Base-by-base conservation (phyloP, 1,140 invertebrate genomes). In the Drosophila pseudoobscura region DNA sequence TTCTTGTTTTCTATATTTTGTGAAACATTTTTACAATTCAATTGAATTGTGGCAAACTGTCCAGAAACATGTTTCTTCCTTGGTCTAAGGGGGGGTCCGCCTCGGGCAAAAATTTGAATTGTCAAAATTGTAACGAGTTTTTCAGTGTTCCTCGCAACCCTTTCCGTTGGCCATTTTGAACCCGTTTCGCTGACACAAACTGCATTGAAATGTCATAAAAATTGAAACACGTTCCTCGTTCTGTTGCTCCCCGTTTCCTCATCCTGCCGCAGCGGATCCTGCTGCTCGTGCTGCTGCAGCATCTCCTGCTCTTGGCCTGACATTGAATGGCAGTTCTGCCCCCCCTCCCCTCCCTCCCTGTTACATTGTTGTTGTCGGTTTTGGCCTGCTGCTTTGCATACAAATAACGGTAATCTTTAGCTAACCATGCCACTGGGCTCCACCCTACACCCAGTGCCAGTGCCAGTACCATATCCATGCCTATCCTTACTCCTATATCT, bases 201-300 rank as follows among this genome's bases (percentile, higher is more conserved):
- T 89, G 78, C 83, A 87, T 87, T 87, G 83, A 88, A 88, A 83
- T 89, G 83, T 87, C 83, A 87, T 88, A 88, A 87, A 87, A 87
- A 87, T 87, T 87, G 83, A 88, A 87, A 87, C 83, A 87, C 83
- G 84, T 85, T 78, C 68, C 74, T 55, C 63, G 45, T 57, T 66
- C 51, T 69, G 66, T 68, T 78, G 31, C 55, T 78, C 26, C 55
- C 55, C 49, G 58, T 31, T 76, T 69, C 44, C 66, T 44, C 44
- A n/a, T 8, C 13, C 46, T 31, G 17, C 39, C 45, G 9, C 39
- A 8, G 8, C 49, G 31, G 2, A 51, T n/a, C 4, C 31, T 6
- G 49, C 26, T 43, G 46, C 17, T 7, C n/a, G 2, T 35, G 6
- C 3, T 31, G 2, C 17, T 13, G 35, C 35, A 4, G 24, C 24